These are phyloP conservation scores for Bubo blakistoni DNA, from an alignment of 2,113 vertebrate genomes.

Conservation along the genomic window DNA sequence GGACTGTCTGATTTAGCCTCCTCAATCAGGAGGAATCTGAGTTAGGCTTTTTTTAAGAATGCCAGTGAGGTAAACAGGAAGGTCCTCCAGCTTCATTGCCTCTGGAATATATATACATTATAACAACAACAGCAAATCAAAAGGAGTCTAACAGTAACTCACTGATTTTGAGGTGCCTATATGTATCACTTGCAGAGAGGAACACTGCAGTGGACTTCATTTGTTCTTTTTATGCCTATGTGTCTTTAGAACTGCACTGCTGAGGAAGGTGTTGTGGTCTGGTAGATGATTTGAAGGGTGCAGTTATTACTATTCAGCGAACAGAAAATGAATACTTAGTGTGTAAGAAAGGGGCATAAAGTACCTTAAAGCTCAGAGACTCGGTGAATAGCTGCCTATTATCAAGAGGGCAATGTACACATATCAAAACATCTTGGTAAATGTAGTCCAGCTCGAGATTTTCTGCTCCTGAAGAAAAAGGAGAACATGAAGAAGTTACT, in stretches of 20 bases:
- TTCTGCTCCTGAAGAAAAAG: background rate
- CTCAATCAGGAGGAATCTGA: background rate
- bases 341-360: background rate
- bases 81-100: background rate
- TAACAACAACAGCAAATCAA: background rate
- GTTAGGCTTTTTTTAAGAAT: no score
- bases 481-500: background rate
- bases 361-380: background rate
- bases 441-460: background rate
- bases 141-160: background rate
- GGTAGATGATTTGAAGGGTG: background rate
- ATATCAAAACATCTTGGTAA: background rate
- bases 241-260: background rate
- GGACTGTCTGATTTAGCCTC: no score
- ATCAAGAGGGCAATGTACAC: background rate
- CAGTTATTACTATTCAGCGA: background rate
- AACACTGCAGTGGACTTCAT: background rate
- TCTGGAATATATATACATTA: background rate
- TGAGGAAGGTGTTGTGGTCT: background rate
- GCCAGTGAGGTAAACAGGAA: background rate
- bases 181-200: background rate
- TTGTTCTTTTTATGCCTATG: background rate
- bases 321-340: background rate
- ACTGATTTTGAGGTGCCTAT: background rate
- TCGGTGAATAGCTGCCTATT: background rate